phyloP scores from a whole-genome alignment of 2,888 invertebrate species.

The Erannis defoliaria region DNA sequence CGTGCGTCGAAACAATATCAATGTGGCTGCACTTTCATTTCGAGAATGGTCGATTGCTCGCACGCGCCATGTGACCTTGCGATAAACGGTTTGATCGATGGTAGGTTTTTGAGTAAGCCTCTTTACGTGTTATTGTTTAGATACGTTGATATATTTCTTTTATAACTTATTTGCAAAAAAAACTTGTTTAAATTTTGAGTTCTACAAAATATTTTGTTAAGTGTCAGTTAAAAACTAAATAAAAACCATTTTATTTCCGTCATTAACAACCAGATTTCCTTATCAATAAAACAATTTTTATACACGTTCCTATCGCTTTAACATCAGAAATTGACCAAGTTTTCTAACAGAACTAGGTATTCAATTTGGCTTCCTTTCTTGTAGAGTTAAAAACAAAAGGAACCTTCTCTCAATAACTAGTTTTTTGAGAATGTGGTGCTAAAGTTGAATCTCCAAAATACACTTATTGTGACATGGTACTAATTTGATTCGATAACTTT shows the following conservation, averaged over 20 bases:
- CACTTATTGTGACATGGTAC: slow-evolving; percentile 13
- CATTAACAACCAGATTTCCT: background rate
- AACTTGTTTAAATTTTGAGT: too few relatives aligned
- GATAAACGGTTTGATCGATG: slow-evolving; percentile 26
- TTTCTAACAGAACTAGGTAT: slow-evolving; percentile 60
- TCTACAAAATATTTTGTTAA: background rate
- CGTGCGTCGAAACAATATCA: slow-evolving; percentile 80
- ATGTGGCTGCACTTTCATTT: slow-evolving; percentile 76
- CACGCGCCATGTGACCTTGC: slow-evolving; percentile 63
- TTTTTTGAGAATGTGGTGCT: background rate
- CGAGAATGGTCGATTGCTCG: slow-evolving; percentile 67
- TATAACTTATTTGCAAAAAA: too few relatives aligned
- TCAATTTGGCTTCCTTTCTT: slow-evolving; percentile 69
- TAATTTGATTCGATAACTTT: slow-evolving; percentile 12
- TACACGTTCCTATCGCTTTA: slow-evolving; percentile 37
- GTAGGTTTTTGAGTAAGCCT: background rate
- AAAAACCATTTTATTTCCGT: background rate
- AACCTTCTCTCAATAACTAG: slow-evolving; percentile 4
- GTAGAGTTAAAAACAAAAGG: slow-evolving; percentile 22
- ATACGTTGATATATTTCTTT: background rate
- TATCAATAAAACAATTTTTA: slow-evolving; percentile 7
- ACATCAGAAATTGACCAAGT: slow-evolving; percentile 56
- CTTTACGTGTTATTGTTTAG: background rate
- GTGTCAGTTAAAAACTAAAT: background rate
- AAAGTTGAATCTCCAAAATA: background rate